Conservation (phyloP, 1,140 invertebrate species). For the Artemia franciscana region DNA sequence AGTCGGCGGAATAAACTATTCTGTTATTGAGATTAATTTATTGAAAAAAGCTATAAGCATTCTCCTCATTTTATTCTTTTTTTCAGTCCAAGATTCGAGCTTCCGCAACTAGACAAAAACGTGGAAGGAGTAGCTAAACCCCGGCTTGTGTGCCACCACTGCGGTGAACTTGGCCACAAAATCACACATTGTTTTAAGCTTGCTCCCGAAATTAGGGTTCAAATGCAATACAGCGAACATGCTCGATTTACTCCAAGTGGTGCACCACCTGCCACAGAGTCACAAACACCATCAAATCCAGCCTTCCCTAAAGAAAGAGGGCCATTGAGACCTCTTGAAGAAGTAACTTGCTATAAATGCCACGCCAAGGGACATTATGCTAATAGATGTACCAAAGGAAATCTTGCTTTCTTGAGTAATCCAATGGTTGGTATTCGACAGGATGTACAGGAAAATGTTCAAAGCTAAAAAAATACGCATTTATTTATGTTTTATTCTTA, state of each 20-base stretch:
- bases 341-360: conserved; percentile 92
- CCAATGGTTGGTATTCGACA: neutral
- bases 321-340: conserved; percentile 44
- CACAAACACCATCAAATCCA: conserved; percentile 14
- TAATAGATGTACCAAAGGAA: conserved; percentile 92
- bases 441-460: too few species aligned
- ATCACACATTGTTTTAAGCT: conserved; percentile 72
- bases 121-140: conserved; percentile 61
- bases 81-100: conserved; percentile 63
- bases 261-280: conserved; percentile 9
- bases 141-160: conserved; percentile 73
- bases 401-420: conserved; percentile 75
- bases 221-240: conserved; percentile 6
- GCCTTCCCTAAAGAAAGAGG: conserved; percentile 8
- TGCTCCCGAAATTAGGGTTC: conserved; percentile 31
- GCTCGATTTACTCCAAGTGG: neutral
- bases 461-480: too few species aligned
- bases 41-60: too few species aligned
- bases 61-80: conserved; percentile 10
- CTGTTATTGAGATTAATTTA: too few species aligned
- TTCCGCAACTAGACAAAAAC: conserved; percentile 41
- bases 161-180: conserved; percentile 87
- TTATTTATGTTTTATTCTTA: too few species aligned
- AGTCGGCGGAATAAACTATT: too few species aligned
- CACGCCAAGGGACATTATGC: conserved; percentile 98